Conservation (phyloP, 2,113 vertebrate genomes). For the Salvelinus alpinus region DNA sequence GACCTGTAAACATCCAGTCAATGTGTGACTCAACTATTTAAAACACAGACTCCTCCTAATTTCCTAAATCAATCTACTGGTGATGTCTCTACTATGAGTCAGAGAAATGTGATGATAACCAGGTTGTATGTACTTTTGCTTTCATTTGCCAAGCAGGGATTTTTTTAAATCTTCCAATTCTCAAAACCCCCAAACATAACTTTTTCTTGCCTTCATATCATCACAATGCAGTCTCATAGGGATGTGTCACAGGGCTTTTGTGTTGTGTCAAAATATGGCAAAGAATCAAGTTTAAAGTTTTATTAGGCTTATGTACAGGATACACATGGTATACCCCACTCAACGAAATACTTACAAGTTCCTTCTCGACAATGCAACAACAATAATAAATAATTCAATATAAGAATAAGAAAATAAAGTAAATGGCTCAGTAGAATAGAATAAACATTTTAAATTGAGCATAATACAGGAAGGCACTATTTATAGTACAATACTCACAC, state of each 20-base stretch:
- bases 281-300: background rate
- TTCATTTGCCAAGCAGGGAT: background rate
- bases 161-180: background rate
- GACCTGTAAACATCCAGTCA: conserved; percentile 37
- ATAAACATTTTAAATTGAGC: too few species aligned
- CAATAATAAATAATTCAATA: too few species aligned
- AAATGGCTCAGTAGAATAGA: too few species aligned
- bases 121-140: background rate
- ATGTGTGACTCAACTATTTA: conserved; percentile 52
- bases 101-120: background rate
- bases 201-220: background rate
- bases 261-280: background rate
- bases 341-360: too few species aligned
- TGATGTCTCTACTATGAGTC: conserved; percentile 43
- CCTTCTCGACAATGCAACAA: too few species aligned
- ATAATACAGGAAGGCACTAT: background rate
- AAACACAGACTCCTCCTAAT: conserved; percentile 27
- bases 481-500: background rate
- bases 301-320: too few species aligned
- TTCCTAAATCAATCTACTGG: conserved; percentile 48
- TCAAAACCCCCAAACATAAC: background rate
- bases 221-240: background rate
- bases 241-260: background rate
- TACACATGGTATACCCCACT: too few species aligned
- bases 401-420: too few species aligned